Evolutionary conservation across 1,140 invertebrate species (phyloP).

Genomic region (Polyergus mexicanus): DNA sequence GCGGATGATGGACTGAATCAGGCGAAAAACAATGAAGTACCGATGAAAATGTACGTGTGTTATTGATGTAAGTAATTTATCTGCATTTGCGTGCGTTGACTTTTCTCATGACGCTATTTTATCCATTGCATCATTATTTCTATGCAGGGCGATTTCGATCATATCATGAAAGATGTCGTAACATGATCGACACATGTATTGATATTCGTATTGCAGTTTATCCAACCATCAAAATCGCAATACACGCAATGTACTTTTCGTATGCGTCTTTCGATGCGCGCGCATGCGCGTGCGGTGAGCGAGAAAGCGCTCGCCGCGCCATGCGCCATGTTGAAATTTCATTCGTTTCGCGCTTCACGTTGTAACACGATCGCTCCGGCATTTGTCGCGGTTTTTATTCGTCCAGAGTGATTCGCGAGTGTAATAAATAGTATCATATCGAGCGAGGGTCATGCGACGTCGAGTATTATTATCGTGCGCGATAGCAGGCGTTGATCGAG

Average conservation of each 20-base stretch:
- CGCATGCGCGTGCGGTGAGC: too few relatives aligned
- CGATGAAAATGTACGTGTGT: neutral
- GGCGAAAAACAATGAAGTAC: neutral
- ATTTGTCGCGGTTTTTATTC: neutral
- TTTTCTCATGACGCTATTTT: neutral
- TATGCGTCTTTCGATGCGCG: too few relatives aligned
- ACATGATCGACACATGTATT: too few relatives aligned
- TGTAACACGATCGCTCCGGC: too few relatives aligned
- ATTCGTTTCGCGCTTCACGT: too few relatives aligned
- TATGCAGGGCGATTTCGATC: neutral
- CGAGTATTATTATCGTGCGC: neutral
- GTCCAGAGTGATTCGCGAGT: neutral
- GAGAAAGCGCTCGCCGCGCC: too few relatives aligned
- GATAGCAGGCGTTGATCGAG: neutral
- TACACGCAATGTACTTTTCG: too few relatives aligned
- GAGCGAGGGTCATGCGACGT: neutral
- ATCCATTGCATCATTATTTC: neutral
- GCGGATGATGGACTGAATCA: neutral
- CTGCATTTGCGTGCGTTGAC: neutral
- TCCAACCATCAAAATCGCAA: too few relatives aligned
- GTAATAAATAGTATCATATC: neutral
- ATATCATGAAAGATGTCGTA: too few relatives aligned
- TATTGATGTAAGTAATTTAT: slow-evolving; percentile 26
- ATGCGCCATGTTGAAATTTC: too few relatives aligned
- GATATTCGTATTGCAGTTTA: too few relatives aligned